Percentiles rank a stretch among this genome's conserved stretches.
phyloP scores from a whole-genome alignment of 2,113 vertebrate genomes.

The human (Homo sapiens) region GRCh38 chr17:711501-712000 shows the following conservation, averaged over 20 bases:
- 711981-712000: too few species aligned
- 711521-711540: background rate
- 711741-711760: background rate
- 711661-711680: too few species aligned
- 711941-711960: too few species aligned
- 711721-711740: background rate
- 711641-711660: background rate
- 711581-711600: background rate
- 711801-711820: background rate
- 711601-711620: background rate
- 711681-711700: background rate
- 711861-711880: too few species aligned
- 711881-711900: too few species aligned
- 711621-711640: background rate
- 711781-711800: background rate
- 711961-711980: too few species aligned
- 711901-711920: too few species aligned
- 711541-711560: background rate
- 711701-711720: background rate
- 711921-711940: too few species aligned
- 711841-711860: too few species aligned
- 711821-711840: too few species aligned
- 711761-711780: background rate
- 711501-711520: background rate
- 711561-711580: background rate